Evolutionary conservation across 2,888 invertebrate genomes (phyloP), one percentile per base, ranked within the genome.

Genomic region (Zootermopsis nevadensis): DNA sequence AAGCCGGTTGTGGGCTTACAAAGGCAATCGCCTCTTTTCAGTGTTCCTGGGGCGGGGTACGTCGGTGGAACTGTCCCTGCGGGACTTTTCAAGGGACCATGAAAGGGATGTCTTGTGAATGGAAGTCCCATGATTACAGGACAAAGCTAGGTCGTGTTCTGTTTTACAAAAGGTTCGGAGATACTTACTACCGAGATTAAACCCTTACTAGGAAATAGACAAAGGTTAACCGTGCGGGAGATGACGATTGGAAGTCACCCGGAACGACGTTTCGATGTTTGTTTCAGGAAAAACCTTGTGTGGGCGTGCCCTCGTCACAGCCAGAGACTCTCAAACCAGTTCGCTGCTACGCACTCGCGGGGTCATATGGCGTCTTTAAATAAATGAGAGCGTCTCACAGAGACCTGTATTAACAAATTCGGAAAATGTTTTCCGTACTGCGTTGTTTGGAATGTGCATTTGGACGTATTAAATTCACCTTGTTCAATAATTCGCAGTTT

Each of bases 21-120:
- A 60, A 60, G 60, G 8, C 27, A 60, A 60, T 60, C 60, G 12
- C 48, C 48, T 60, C n/a, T 60, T 60, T 48, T 3, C 27, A 27
- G 27, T 60, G n/a, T 12, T n/a, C n/a, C n/a, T n/a, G 27, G 60
- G 27, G 60, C 7, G n/a, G n/a, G n/a, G 60, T 15, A 72, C 72
- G 35, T 2, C 33, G 33, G 35, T 7, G 42, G 76, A 1, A 27
- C 42, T 60, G 60, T 60, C 60, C 60, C 60, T n/a, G 60, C 60
- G 60, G 60, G 60, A 60, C 60, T 60, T 60, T 60, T 60, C 60
- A 60, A 60, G 42, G 74, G 35, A 38, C 27, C 42, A 42, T 48
- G 74, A 74, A 74, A 74, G 38, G 74, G 42, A 48, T 15, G n/a
- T 76, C 76, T 76, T 42, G 24, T 76, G 76, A 76, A 76, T 76